Evolutionary conservation across 1,140 invertebrate genomes (phyloP).

Genomic region (Drosophila subpulchrella): DNA sequence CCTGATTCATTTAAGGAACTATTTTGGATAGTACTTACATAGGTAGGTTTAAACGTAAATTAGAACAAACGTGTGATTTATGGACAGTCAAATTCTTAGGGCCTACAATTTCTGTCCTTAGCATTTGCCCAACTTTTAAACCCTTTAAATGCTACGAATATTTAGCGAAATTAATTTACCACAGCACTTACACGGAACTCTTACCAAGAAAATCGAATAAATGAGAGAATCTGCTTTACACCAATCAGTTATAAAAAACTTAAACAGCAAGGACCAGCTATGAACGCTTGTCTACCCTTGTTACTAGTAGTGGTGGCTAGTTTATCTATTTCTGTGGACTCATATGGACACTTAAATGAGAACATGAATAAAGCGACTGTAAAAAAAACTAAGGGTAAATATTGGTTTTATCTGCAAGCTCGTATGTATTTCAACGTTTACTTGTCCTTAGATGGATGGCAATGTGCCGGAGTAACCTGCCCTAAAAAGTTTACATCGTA

Average conservation of each 20-base stretch:
- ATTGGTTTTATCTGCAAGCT: too few relatives aligned
- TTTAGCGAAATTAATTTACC: not conserved
- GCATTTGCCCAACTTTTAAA: not conserved
- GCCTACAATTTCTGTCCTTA: too few relatives aligned
- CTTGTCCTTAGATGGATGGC: slow-evolving; percentile 2
- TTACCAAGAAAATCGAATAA: not conserved
- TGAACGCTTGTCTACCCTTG: not conserved
- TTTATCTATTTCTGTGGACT: not conserved
- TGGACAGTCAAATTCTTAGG: too few relatives aligned
- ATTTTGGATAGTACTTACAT: not conserved
- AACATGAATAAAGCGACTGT: not conserved
- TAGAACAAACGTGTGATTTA: too few relatives aligned
- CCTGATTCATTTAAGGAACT: not conserved
- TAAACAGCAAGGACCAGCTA: not conserved
- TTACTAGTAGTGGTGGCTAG: not conserved
- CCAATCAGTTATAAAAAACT: not conserved
- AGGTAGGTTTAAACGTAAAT: too few relatives aligned
- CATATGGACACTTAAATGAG: not conserved
- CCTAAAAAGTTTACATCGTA: not conserved
- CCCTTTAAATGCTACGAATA: not conserved
- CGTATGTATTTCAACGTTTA: too few relatives aligned
- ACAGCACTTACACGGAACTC: not conserved
- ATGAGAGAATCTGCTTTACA: not conserved
- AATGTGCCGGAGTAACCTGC: slow-evolving; percentile 15
- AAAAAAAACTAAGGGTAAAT: slow-evolving; percentile 6